A percentile compares a stretch with the other conserved stretches of the same genome.
These are phyloP conservation scores for Synaphobranchus kaupii DNA, from an alignment of 2,797 vertebrate species.

Conservation along the genomic window DNA sequence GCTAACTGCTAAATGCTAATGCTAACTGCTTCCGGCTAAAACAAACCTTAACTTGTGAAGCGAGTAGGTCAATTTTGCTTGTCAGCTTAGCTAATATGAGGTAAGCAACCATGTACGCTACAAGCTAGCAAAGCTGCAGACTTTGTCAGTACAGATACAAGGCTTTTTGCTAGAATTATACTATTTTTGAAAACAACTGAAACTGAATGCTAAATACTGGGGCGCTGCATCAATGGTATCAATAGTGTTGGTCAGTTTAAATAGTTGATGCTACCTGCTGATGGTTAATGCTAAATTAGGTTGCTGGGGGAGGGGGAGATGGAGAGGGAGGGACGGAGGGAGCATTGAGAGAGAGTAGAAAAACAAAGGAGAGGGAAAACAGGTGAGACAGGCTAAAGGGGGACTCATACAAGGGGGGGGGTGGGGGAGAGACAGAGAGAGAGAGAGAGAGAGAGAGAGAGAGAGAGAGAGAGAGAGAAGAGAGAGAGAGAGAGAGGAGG, in stretches of 20 bases:
- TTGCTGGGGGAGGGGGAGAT: background rate
- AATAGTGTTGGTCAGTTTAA: background rate
- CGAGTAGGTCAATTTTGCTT: background rate
- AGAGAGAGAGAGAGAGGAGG: background rate
- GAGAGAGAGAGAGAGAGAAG: background rate
- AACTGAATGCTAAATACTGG: background rate
- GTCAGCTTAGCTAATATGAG: too few relatives aligned
- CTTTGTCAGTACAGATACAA: background rate
- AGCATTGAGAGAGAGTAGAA: background rate
- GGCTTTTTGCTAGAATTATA: background rate
- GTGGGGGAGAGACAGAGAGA: background rate
- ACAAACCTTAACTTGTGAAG: background rate
- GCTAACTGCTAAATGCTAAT: too few relatives aligned
- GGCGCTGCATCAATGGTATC: background rate
- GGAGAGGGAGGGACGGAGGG: background rate
- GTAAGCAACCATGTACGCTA: background rate
- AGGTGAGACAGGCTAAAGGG: constrained; percentile 14
- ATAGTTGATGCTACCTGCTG: background rate
- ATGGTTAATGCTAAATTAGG: background rate
- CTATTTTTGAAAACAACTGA: background rate
- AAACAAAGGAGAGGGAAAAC: constrained; percentile 5
- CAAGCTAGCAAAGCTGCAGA: background rate
- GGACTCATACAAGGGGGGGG: background rate
- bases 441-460: background rate
- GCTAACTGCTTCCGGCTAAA: too few relatives aligned